phyloP scores from a whole-genome alignment of 2,888 invertebrate genomes.

The Caenorhabditis sp. region DNA sequence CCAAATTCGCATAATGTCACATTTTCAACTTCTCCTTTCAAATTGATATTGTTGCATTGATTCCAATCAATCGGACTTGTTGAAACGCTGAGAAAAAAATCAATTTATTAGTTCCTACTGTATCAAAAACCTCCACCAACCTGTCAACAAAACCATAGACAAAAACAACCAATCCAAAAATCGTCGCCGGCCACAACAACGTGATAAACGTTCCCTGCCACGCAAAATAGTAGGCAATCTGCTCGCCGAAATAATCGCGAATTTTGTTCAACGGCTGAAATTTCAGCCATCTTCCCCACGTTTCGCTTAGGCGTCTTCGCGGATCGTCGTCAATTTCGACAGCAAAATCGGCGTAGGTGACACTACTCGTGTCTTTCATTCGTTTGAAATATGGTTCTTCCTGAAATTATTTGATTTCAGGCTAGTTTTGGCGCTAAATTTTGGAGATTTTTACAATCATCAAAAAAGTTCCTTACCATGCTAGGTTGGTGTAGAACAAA shows the following conservation, averaged over 20 bases:
- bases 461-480: slow-evolving; percentile 21
- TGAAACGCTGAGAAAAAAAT: slow-evolving; percentile 19
- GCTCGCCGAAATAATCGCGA: slow-evolving; percentile 73
- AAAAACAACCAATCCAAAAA: slow-evolving; percentile 72
- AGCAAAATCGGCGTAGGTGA: slow-evolving; percentile 31
- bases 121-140: no score
- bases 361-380: slow-evolving; percentile 40
- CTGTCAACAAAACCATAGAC: slow-evolving; percentile 69
- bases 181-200: slow-evolving; percentile 72
- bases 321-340: slow-evolving; percentile 46
- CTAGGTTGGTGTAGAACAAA: slow-evolving; percentile 72
- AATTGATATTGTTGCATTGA: slow-evolving; percentile 29
- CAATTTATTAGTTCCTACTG: no score
- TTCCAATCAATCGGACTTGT: slow-evolving; percentile 19
- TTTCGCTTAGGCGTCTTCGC: slow-evolving; percentile 17
- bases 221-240: slow-evolving; percentile 74
- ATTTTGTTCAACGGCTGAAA: slow-evolving; percentile 48
- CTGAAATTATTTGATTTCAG: slow-evolving; percentile 40
- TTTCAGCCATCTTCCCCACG: slow-evolving; percentile 43
- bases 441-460: not conserved
- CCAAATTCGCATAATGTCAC: slow-evolving; percentile 31
- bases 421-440: not conserved
- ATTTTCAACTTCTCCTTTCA: slow-evolving; percentile 16
- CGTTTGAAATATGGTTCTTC: slow-evolving; percentile 55
- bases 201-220: slow-evolving; percentile 73